A percentile compares a stretch with the other conserved stretches of the same genome.
phyloP scores from a whole-genome alignment of 2,797 vertebrate species.

The Cyclopterus lumpus region DNA sequence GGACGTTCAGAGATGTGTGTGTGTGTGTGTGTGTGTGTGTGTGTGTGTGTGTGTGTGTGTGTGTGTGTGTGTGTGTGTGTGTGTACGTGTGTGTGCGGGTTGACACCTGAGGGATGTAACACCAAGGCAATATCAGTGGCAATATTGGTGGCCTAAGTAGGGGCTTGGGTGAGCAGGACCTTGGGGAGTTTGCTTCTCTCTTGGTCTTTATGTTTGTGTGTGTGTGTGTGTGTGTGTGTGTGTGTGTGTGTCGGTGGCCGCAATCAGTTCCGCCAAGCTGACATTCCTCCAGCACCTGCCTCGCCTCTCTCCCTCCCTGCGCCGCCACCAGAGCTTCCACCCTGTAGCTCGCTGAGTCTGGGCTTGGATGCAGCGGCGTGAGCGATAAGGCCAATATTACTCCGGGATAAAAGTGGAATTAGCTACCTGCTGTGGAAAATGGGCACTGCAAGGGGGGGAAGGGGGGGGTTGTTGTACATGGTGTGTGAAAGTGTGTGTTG shows the following conservation, averaged over 20 bases:
- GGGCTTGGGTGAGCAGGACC: slow-evolving; percentile 59
- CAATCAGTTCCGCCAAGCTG: slow-evolving; percentile 78
- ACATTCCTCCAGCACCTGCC: slow-evolving; percentile 64
- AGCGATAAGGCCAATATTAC: slow-evolving; percentile 79
- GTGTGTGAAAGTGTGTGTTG: slow-evolving; percentile 18
- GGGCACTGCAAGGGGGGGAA: slow-evolving; percentile 43
- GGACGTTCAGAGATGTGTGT: background rate
- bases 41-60: slow-evolving; percentile 2
- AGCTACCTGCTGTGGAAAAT: slow-evolving; percentile 75
- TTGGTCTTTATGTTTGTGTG: slow-evolving; percentile 12
- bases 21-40: slow-evolving; percentile 12
- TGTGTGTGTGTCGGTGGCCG: slow-evolving; percentile 46
- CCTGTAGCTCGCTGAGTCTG: slow-evolving; percentile 54
- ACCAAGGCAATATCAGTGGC: slow-evolving; percentile 73
- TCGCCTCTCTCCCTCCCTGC: slow-evolving; percentile 8
- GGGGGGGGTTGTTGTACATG: slow-evolving; percentile 40
- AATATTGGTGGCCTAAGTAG: slow-evolving; percentile 66
- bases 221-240: slow-evolving; percentile 22
- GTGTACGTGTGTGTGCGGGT: background rate
- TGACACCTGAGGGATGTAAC: slow-evolving; percentile 71
- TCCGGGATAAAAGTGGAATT: slow-evolving; percentile 78
- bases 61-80: background rate
- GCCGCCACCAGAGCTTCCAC: background rate
- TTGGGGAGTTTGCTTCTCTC: slow-evolving; percentile 40
- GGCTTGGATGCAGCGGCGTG: slow-evolving; percentile 61